Base-by-base conservation (phyloP, 1,140 invertebrate genomes). In the Leptinotarsa defecta region DNA sequence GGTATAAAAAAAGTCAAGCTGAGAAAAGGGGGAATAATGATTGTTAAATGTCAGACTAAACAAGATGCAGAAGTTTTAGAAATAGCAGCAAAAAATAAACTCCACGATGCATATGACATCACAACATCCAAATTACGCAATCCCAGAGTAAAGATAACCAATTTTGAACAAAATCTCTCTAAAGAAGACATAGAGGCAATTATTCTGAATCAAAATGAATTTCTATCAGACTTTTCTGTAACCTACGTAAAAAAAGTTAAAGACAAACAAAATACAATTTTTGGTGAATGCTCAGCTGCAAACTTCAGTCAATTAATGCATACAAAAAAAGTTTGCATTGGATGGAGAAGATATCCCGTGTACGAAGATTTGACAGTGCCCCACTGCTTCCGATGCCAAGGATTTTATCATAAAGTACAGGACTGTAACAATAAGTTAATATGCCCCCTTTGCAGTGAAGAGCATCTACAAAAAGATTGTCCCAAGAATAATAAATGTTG, bases 321-420 rank as follows among this genome's bases (percentile, higher is more conserved):
- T n/a, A 27, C 13, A 19, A 20, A 5, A 13, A 19, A 13, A 13
- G 5, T 65, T 5, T 65, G 19, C 63, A 65, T 65, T n/a, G 17
- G 63, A 65, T 65, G 63, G 63, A 19, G 19, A 27, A 17, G 63
- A 65, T 65, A n/a, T 27, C 19, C 63, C 3, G 63, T 27, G 13
- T 65, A 65, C 19, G 63, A 65, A 65, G 63, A 65, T 19, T 20
- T 65, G 19, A 19, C 13, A 13, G 19, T 65, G 13, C 63, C 63
- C 24, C 13, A 8, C 13, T 65, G 63, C 13, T 65, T n/a, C 63
- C 4, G 19, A 13, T 65, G 63, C 63, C 19, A 65, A 65, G 63
- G 63, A 17, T 65, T 65, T 19, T 65, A 65, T 19, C 63, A 65
- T n/a, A 65, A 65, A 65, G 13, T n/a, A 27, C 15, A 65, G 19